These are phyloP conservation scores for Zaprionus tsacasi DNA, from an alignment of 1,140 invertebrate species.

Conservation along the genomic window DNA sequence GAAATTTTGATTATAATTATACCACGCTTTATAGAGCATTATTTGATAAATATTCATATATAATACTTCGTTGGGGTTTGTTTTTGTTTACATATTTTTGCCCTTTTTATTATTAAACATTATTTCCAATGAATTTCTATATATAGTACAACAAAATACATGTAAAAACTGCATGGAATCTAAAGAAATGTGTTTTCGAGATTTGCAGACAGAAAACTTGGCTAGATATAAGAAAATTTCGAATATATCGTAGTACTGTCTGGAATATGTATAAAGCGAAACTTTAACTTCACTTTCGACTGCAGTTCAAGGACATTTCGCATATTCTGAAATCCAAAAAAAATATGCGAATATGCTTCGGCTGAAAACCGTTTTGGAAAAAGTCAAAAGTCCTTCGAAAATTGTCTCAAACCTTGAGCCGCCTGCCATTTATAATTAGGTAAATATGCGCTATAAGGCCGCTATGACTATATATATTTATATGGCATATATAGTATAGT, in stretches of 20 bases:
- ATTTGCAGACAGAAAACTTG: too few relatives aligned
- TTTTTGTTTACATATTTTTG: too few relatives aligned
- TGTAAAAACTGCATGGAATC: too few relatives aligned
- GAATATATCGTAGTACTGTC: neutral
- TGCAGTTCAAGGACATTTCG: constrained; percentile 16
- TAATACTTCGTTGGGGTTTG: too few relatives aligned
- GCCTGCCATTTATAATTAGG: constrained; percentile 64
- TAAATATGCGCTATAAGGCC: constrained; percentile 30
- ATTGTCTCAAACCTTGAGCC: constrained; percentile 68
- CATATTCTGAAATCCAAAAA: neutral
- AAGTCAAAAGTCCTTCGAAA: constrained; percentile 66
- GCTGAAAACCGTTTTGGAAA: constrained; percentile 40
- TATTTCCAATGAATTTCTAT: too few relatives aligned
- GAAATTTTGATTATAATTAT: too few relatives aligned
- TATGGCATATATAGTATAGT: constrained; percentile 15
- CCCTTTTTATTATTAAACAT: too few relatives aligned
- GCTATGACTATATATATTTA: neutral
- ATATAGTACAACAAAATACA: too few relatives aligned
- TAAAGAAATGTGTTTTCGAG: too few relatives aligned
- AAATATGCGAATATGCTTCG: constrained; percentile 5
- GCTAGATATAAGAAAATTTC: too few relatives aligned
- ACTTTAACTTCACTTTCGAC: neutral
- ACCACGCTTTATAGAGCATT: too few relatives aligned
- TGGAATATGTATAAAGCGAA: neutral
- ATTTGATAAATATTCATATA: too few relatives aligned